Evolutionary conservation across 2,113 vertebrate genomes (phyloP).

Genomic region (Merops nubicus): DNA sequence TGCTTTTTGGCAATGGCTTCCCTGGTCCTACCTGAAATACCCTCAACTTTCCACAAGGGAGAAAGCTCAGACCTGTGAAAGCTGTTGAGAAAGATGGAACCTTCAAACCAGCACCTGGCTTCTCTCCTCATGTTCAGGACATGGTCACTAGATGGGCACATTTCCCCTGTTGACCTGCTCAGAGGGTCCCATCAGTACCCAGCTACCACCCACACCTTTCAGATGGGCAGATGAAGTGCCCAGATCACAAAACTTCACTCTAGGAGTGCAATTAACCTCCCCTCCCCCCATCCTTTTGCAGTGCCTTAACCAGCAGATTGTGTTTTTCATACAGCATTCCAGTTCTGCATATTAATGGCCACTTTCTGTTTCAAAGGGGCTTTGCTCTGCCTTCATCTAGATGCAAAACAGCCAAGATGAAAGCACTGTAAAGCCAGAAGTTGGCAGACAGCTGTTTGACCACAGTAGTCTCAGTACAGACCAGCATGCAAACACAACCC

Average conservation of each 20-base stretch:
- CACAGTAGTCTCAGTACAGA: background rate
- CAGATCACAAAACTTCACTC: background rate
- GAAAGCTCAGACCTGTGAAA: background rate
- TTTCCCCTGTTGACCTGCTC: background rate
- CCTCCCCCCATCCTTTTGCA: background rate
- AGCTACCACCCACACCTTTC: background rate
- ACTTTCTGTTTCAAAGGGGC: background rate
- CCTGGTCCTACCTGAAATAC: slow-evolving; percentile 49
- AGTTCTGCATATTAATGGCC: background rate
- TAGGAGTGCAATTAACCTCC: background rate
- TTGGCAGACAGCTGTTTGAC: background rate
- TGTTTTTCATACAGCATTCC: accelerated
- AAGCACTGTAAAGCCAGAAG: background rate
- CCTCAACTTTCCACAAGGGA: background rate
- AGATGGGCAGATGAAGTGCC: background rate
- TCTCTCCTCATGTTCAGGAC: background rate
- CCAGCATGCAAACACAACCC: background rate
- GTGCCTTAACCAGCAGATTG: background rate
- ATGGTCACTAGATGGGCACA: accelerated
- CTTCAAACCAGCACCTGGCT: background rate
- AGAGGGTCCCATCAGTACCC: background rate
- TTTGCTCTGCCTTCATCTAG: background rate
- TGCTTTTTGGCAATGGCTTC: slow-evolving; percentile 3
- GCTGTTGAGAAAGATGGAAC: background rate
- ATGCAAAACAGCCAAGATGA: background rate